Base-by-base conservation (phyloP, 2,888 invertebrate species). In the Erebia aethiops region DNA sequence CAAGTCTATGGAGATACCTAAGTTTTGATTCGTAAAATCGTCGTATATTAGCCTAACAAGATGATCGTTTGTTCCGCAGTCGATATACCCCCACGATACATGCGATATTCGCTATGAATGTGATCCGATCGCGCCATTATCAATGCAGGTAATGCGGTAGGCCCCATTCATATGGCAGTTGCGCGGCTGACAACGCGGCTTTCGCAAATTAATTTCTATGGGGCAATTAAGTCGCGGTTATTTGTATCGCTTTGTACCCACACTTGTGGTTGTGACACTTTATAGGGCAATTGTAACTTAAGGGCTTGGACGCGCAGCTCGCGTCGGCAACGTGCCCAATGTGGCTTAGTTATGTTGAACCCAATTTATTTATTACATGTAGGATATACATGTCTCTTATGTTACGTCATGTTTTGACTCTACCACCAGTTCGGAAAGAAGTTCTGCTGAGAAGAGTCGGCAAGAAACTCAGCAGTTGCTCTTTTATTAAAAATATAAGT, bases 101-200 rank as follows among this genome's bases (percentile, higher is more conserved):
- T 56, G 43, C n/a, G 54, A 18, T 54, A 18, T 11, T 54, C 54
- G 11, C 60, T 7, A 66, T 78, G 75, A 77, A 79, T 76, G 67
- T 69, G 65, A 72, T 74, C 64, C 77, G 77, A 79, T 79, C 75
- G 72, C 65, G 18, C 71, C 74, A 76, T 75, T 77, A 75, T 75
- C 74, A 75, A 73, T 72, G 67, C 43, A 49, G 69, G n/a, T n/a
- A n/a, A n/a, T n/a, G n/a, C 43, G 58, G 70, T 69, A 70, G 77
- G 75, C 77, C 76, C 79, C 72, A 82, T 82, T 82, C 80, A 82
- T 76, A 76, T 80, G 82, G 73, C 82, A 80, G 78, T 81, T 77
- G 76, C 16, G 57, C 52, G 14, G 16, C 46, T 41, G 82, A 82
- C 82, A 81, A 75, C 26, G 56, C 46, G 77, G 64, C 72, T 67